Conservation (phyloP, 2,797 vertebrate genomes). For the Chiroxiphia lanceolata region DNA sequence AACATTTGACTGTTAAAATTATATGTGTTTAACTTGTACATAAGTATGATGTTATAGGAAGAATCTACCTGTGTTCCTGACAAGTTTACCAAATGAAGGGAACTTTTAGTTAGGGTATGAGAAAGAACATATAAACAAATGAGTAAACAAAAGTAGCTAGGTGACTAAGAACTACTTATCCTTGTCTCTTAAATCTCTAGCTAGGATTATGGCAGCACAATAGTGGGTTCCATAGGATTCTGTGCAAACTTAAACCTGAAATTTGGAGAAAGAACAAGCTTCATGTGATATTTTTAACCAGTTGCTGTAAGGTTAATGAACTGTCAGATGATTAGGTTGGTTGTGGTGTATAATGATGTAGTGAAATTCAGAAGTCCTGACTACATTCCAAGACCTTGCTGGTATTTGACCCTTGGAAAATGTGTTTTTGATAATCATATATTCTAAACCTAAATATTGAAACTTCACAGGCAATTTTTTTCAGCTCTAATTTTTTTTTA, state of each 20-base stretch:
- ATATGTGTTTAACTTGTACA: not conserved
- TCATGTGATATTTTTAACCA: not conserved
- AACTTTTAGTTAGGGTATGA: not conserved
- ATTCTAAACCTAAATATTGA: not conserved
- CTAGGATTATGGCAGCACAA: not conserved
- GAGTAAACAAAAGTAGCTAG: not conserved
- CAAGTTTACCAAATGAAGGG: not conserved
- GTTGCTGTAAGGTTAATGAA: not conserved
- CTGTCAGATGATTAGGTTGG: not conserved
- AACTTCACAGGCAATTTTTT: not conserved
- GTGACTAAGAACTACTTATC: not conserved
- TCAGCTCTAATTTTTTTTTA: not conserved
- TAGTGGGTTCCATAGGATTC: not conserved
- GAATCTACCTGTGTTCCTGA: not conserved
- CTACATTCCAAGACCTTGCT: not conserved
- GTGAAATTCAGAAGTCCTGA: not conserved
- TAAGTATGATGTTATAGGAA: not conserved
- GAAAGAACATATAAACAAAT: not conserved
- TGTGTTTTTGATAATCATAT: not conserved
- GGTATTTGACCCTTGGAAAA: not conserved
- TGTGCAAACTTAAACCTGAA: not conserved
- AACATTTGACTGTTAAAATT: not conserved
- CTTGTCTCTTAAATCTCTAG: not conserved
- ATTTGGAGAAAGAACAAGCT: not conserved
- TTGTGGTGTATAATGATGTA: not conserved